A percentile compares a stretch with the other conserved stretches of the same genome.
These are phyloP conservation scores for Amorpha juglandis DNA, from an alignment of 2,888 invertebrate genomes.

Conservation along the genomic window DNA sequence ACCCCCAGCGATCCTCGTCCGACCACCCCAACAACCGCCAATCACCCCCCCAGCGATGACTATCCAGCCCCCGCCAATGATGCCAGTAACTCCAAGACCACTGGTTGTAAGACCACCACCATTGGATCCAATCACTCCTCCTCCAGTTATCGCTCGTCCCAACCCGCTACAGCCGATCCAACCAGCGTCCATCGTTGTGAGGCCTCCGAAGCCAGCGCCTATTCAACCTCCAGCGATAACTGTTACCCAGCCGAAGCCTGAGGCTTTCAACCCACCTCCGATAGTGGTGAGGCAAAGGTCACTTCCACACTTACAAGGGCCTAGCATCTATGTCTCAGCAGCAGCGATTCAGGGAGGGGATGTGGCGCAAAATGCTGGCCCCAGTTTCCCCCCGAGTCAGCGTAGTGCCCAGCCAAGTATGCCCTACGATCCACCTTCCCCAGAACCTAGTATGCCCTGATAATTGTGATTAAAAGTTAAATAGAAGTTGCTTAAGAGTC, in stretches of 20 bases:
- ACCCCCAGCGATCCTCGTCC: conserved; percentile 65
- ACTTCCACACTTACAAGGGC: conserved; percentile 51
- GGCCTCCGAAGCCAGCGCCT: conserved; percentile 47
- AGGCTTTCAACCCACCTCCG: conserved; percentile 51
- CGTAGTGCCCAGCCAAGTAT: not conserved
- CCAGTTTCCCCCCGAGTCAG: not conserved
- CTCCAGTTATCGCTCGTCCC: conserved; percentile 61
- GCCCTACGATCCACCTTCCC: not conserved
- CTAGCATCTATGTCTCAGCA: conserved; percentile 48
- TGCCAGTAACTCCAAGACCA: conserved; percentile 53
- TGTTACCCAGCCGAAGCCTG: conserved; percentile 51
- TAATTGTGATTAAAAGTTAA: no score
- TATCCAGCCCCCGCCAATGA: conserved; percentile 50
- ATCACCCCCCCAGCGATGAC: conserved; percentile 55
- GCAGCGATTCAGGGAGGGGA: conserved; percentile 32
- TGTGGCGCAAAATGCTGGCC: not conserved
- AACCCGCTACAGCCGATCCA: conserved; percentile 47
- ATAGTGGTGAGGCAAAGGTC: conserved; percentile 57
- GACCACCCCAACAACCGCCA: conserved; percentile 49
- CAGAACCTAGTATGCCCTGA: not conserved
- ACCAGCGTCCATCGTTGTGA: conserved; percentile 58
- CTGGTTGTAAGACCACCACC: conserved; percentile 54
- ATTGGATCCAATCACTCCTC: conserved; percentile 51
- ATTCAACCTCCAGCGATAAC: conserved; percentile 50
- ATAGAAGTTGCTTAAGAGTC: no score